These are phyloP conservation scores for Hypercompe scribonia DNA, from an alignment of 2,888 invertebrate species.

Conservation along the genomic window DNA sequence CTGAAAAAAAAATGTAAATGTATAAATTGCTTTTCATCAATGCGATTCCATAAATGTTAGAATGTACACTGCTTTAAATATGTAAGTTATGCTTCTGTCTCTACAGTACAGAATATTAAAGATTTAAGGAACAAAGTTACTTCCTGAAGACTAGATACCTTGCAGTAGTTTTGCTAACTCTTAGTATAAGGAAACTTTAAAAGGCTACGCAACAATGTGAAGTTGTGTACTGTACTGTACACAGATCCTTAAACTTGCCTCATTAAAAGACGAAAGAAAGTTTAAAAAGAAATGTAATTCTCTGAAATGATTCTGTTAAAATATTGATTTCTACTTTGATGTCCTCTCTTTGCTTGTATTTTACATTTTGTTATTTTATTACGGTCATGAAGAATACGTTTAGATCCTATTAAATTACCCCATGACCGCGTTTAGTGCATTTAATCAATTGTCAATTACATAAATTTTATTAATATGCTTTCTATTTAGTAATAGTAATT, in stretches of 20 bases:
- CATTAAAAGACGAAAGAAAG: background rate
- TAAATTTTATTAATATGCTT: too few species aligned
- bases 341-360: background rate
- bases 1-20: too few species aligned
- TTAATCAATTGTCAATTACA: background rate
- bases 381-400: background rate
- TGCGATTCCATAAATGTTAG: background rate
- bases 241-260: background rate
- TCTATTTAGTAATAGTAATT: too few species aligned
- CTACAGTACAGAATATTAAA: background rate
- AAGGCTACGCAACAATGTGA: background rate
- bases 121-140: background rate
- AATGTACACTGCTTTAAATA: too few species aligned
- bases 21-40: background rate
- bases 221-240: background rate
- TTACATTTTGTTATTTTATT: background rate
- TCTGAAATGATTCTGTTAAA: background rate
- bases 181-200: background rate
- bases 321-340: background rate
- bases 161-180: conserved; percentile 25
- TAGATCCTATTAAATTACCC: background rate
- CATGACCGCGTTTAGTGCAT: background rate
- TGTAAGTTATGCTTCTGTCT: too few species aligned
- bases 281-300: background rate
- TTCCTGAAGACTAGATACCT: background rate